Evolutionary conservation across 2,113 vertebrate species (phyloP), one percentile per base, ranked within the genome.

Genomic region (Ammodytes dubius): DNA sequence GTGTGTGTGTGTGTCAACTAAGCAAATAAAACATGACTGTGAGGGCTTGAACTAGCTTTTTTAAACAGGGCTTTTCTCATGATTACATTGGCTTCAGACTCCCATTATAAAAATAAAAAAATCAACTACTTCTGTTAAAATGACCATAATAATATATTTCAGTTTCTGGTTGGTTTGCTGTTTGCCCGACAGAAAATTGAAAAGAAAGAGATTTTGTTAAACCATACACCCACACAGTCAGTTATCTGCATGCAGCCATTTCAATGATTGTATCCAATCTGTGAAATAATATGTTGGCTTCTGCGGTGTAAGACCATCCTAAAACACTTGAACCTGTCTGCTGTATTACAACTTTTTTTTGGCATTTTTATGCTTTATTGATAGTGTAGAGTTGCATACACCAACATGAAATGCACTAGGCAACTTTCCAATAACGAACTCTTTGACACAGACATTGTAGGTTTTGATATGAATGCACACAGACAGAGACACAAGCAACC

Each of bases 1-100:
- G 40, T 52, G 47, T 82, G 61, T 70, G 40, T 52, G 61, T 70
- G 40, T 52, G 47, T 82, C 80, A 66, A 27, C 69, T 35, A 37
- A 70, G 57, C 85, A 64, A 86, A 70, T 87, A 47, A 83, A 84
- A 85, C 74, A 59, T 12, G 0, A 54, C 70, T 79, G 60, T 58
- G 46, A 84, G 58, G 43, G 64, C 70, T 63, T 73, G 45, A 70
- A 61, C 39, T 67, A 59, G 64, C 68, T 71, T 53, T 57, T 59
- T 71, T 47, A 75, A 76, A 76, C 46, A 9, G 5, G 8, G 11
- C 6, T 15, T 56, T 49, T 61, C 9, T 46, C 11, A 1, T 79
- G 42, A 82, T 66, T 82, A 35, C 54, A 13, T 27, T 14, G 7
- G 2, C 6, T 19, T 84, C 14, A 57, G 81, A 83, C 43, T 79